These are phyloP conservation scores for Cordilura impudica DNA, from an alignment of 2,888 invertebrate species.

Conservation along the genomic window DNA sequence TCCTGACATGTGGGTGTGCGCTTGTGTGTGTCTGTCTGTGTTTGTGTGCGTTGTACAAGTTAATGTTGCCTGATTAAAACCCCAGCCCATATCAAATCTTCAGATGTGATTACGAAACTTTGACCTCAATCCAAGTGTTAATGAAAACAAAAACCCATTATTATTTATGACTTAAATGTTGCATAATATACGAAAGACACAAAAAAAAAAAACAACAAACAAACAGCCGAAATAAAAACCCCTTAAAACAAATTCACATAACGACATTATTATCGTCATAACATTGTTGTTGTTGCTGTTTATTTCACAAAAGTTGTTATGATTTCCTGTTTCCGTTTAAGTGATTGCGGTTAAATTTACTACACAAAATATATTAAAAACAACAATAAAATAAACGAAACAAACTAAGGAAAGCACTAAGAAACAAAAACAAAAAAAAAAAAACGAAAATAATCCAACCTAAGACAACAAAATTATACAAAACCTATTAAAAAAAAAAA, in stretches of 20 bases:
- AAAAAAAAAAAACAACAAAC: slow-evolving; percentile 17
- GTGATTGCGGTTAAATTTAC: slow-evolving; percentile 54
- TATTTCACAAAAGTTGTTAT: slow-evolving; percentile 51
- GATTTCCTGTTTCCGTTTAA: slow-evolving; percentile 64
- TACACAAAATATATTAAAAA: slow-evolving; percentile 27
- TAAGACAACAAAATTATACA: slow-evolving; percentile 51
- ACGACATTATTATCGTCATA: slow-evolving; percentile 19
- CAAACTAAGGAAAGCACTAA: slow-evolving; percentile 27
- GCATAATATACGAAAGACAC: slow-evolving; percentile 45
- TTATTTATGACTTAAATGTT: slow-evolving; percentile 46
- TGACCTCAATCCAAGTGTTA: slow-evolving; percentile 59
- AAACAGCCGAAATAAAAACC: slow-evolving; percentile 16
- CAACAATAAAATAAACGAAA: slow-evolving; percentile 19
- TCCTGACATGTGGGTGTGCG: too few relatives aligned
- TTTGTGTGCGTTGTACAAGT: too few relatives aligned
- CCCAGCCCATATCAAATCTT: background rate
- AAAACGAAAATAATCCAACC: too few relatives aligned
- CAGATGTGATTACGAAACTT: slow-evolving; percentile 52
- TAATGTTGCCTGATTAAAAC: background rate
- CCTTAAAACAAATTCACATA: slow-evolving; percentile 37
- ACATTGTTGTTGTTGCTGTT: slow-evolving; percentile 14
- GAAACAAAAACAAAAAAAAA: background rate
- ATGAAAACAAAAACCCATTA: slow-evolving; percentile 46
- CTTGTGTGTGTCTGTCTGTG: too few relatives aligned
- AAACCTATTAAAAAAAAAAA: slow-evolving; percentile 27